Conservation (phyloP, 2,888 invertebrate species). For the Criorhina ranunculi region DNA sequence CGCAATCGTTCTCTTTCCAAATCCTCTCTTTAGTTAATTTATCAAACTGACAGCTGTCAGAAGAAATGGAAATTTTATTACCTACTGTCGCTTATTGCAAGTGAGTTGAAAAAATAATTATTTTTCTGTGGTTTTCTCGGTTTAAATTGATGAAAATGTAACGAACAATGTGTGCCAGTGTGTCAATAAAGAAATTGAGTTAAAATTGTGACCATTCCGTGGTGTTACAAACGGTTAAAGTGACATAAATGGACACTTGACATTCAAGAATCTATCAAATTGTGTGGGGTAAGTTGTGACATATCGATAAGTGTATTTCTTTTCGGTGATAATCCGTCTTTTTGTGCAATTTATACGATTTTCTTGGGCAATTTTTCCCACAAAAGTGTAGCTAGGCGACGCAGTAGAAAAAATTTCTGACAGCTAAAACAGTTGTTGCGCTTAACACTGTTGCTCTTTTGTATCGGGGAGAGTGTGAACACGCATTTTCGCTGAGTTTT, state of each 20-base stretch:
- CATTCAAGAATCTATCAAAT: neutral
- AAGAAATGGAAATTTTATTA: neutral
- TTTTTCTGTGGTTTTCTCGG: neutral
- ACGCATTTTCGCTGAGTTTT: slow-evolving; percentile 70
- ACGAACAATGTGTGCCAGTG: slow-evolving; percentile 1
- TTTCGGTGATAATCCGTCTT: too few species aligned
- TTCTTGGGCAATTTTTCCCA: too few species aligned
- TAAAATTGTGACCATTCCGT: neutral
- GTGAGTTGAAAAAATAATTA: slow-evolving; percentile 45
- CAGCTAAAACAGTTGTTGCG: slow-evolving; percentile 58
- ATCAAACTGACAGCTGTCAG: slow-evolving; percentile 44
- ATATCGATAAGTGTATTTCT: neutral
- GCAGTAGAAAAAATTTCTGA: neutral
- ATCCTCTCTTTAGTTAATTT: neutral
- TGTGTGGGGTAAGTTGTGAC: neutral
- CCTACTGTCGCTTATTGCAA: slow-evolving; percentile 54
- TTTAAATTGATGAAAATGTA: neutral
- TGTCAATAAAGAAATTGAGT: neutral
- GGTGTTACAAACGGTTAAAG: neutral
- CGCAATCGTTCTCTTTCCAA: neutral
- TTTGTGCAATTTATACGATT: too few species aligned
- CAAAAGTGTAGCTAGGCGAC: neutral
- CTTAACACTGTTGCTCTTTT: slow-evolving; percentile 20
- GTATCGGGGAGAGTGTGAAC: too few species aligned
- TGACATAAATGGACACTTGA: too few species aligned